phyloP scores from a whole-genome alignment of 2,888 invertebrate species.

The Macrosoma leucophasiata region DNA sequence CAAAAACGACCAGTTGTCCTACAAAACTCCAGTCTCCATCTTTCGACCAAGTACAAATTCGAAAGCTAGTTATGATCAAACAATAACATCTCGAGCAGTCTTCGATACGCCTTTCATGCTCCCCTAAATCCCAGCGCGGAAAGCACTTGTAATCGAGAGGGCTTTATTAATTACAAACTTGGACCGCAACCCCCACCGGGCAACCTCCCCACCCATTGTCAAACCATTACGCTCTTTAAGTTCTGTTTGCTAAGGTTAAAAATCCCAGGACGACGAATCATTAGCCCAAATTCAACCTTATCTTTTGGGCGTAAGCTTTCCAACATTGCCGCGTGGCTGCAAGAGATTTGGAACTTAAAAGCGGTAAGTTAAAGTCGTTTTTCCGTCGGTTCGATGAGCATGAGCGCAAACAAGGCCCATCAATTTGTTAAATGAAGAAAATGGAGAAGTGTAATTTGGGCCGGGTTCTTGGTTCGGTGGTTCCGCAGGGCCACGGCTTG shows the following conservation, averaged over 20 bases:
- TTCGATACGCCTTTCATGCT: slow-evolving; percentile 20
- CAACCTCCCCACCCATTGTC: slow-evolving; percentile 33
- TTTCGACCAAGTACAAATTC: too few species aligned
- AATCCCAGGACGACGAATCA: slow-evolving; percentile 42
- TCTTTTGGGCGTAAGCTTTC: slow-evolving; percentile 64
- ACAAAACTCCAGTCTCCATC: too few species aligned
- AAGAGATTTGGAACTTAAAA: slow-evolving; percentile 43
- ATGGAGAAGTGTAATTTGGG: slow-evolving; percentile 64
- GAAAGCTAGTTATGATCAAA: too few species aligned
- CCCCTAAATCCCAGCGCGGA: slow-evolving; percentile 52
- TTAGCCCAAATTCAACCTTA: slow-evolving; percentile 60
- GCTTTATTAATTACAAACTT: slow-evolving; percentile 75
- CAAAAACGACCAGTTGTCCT: too few species aligned
- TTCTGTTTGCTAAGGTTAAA: slow-evolving; percentile 52
- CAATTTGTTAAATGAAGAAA: slow-evolving; percentile 75
- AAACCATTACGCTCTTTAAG: slow-evolving; percentile 52
- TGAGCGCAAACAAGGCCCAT: slow-evolving; percentile 52
- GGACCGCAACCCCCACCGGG: slow-evolving; percentile 60
- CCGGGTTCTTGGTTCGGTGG: slow-evolving; percentile 47
- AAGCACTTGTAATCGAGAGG: slow-evolving; percentile 73
- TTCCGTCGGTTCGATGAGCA: slow-evolving; percentile 27
- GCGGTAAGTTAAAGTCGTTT: slow-evolving; percentile 33
- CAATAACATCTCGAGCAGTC: too few species aligned
- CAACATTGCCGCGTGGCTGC: slow-evolving; percentile 23
- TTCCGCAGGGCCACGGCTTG: slow-evolving; percentile 36